phyloP scores from a whole-genome alignment of 2,888 invertebrate genomes.

The Phyllotreta striolata region DNA sequence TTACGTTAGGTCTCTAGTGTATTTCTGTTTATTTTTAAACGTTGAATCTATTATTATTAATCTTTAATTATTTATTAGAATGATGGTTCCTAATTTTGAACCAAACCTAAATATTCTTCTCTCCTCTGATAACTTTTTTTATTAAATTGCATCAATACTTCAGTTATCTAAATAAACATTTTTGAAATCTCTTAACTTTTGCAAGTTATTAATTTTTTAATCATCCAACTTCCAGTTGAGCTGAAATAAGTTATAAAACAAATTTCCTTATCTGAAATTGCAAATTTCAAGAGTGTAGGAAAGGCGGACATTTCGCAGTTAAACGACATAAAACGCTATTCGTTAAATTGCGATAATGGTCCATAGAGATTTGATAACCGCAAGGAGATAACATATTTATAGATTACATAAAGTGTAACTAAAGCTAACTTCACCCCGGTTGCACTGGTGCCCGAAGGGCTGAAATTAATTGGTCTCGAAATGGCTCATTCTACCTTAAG shows the following conservation, averaged over 20 bases:
- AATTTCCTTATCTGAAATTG: conserved; percentile 26
- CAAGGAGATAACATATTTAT: conserved; percentile 58
- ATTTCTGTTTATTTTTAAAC: too few species aligned
- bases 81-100: too few species aligned
- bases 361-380: conserved; percentile 61
- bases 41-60: too few species aligned
- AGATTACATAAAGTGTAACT: conserved; percentile 57
- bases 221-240: not conserved
- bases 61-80: too few species aligned
- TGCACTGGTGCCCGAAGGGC: conserved; percentile 54
- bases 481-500: conserved; percentile 55
- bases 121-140: too few species aligned
- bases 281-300: conserved; percentile 18
- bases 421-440: conserved; percentile 56
- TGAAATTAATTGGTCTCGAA: conserved; percentile 56
- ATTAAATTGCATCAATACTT: too few species aligned
- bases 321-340: conserved; percentile 56
- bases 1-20: not conserved
- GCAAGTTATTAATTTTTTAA: not conserved
- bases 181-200: too few species aligned
- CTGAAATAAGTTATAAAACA: conserved; percentile 19
- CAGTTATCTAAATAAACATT: too few species aligned
- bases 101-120: too few species aligned
- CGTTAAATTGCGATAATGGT: conserved; percentile 61
- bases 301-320: conserved; percentile 45